phyloP scores from a whole-genome alignment of 2,797 vertebrate species.

The Strix occidentalis region DNA sequence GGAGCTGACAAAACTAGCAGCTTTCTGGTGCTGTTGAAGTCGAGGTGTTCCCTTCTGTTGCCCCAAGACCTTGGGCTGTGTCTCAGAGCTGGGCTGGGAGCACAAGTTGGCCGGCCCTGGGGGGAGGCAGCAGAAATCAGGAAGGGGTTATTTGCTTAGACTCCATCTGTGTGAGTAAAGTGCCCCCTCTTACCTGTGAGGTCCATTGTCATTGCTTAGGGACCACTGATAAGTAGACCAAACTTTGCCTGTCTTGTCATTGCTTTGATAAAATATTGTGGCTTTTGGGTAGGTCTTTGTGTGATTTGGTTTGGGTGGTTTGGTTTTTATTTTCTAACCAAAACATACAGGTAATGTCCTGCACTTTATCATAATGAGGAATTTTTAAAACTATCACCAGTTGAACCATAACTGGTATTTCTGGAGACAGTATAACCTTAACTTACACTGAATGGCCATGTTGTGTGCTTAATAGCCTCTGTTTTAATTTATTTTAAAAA shows the following conservation, averaged over 20 bases:
- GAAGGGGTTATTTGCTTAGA: neutral
- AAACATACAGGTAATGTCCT: neutral
- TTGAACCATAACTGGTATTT: neutral
- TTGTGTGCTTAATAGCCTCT: neutral
- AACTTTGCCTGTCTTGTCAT: neutral
- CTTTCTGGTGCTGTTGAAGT: neutral
- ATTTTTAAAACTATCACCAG: neutral
- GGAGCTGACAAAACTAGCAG: neutral
- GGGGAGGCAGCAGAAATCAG: neutral
- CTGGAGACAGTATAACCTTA: neutral
- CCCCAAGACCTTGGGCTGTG: neutral
- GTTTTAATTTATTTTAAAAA: neutral
- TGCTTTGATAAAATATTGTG: neutral
- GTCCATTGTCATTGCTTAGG: no score
- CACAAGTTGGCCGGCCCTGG: neutral
- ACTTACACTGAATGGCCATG: neutral
- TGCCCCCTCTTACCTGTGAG: neutral
- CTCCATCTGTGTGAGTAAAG: rapidly evolving
- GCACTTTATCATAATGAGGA: neutral
- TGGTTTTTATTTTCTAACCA: neutral
- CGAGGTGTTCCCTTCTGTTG: neutral
- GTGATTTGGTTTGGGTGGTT: neutral
- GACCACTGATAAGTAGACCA: neutral
- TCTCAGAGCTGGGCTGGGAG: neutral
- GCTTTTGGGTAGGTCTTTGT: neutral